Base-by-base conservation (phyloP, 2,888 invertebrate species). In the Tetropium fuscum region DNA sequence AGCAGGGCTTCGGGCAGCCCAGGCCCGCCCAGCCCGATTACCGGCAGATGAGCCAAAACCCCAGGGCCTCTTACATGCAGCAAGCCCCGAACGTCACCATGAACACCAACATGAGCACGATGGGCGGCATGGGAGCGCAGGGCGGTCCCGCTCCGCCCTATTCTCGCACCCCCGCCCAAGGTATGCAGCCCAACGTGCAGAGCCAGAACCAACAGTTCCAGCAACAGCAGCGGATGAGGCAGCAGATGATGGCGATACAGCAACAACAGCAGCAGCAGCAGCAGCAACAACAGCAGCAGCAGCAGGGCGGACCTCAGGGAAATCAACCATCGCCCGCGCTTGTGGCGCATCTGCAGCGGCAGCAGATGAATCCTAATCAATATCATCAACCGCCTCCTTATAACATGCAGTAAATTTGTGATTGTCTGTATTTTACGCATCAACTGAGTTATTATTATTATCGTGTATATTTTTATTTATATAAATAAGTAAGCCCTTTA, bases 71-170 rank as follows among this genome's bases (percentile, higher is more conserved):
- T 27, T 90, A 90, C 70, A 87, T 90, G 84, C 90, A 90, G 83
- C 81, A 81, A 76, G 90, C 93, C 2, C 93, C 94, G 1, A 94
- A 94, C 78, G 94, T 94, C 1, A 93, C 93, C 0, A 94, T 94
- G 94, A 91, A 91, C 57, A 84, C 88, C 1, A 92, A 92, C 8
- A 93, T 93, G 93, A 90, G 89, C 49, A 90, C 90, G 87, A 89
- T 73, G 64, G 88, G 63, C 77, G 83, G 63, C 79, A 84, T 82
- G 82, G 82, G 61, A 1, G 84, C 81, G 2, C 81, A 80, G 69
- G 78, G 80, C 51, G 92, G 90, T 5, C 90, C 91, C 0, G 92
- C 92, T 7, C 92, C 93, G 1, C 92, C 93, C 0, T 94, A 94
- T 81, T 89, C 90, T 4, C 86, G 93, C 58, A 81, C 77, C 2